Conservation (phyloP, 1,140 invertebrate species). For the Lerema accius region DNA sequence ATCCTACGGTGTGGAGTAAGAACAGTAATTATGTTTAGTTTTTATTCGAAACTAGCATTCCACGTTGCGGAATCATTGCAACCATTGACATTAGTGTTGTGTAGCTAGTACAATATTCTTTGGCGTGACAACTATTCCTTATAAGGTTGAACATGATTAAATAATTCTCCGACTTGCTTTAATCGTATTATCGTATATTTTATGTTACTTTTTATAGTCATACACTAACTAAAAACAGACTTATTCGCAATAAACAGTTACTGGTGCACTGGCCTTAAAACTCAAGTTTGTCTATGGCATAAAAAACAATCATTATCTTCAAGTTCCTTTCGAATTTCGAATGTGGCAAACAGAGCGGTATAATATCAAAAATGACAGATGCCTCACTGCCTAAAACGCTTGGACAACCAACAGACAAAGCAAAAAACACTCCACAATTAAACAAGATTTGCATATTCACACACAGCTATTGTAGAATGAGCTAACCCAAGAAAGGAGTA, state of each 20-base stretch:
- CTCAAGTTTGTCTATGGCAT: neutral
- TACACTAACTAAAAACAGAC: too few species aligned
- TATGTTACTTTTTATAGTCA: too few species aligned
- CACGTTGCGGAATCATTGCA: too few species aligned
- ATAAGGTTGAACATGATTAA: too few species aligned
- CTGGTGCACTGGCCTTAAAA: too few species aligned
- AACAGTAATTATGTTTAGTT: neutral
- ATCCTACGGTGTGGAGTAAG: constrained; percentile 34
- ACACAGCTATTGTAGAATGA: constrained; percentile 59
- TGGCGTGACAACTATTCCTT: too few species aligned
- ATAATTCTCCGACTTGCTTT: too few species aligned
- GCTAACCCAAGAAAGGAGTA: constrained; percentile 49
- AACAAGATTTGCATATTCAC: constrained; percentile 73
- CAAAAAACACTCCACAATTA: constrained; percentile 54
- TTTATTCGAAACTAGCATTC: too few species aligned
- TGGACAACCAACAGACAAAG: constrained; percentile 45
- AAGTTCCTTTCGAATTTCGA: constrained; percentile 46
- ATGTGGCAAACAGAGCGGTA: constrained; percentile 55
- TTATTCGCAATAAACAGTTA: too few species aligned
- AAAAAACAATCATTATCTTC: constrained; percentile 53
- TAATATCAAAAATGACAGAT: constrained; percentile 78
- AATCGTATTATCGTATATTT: too few species aligned
- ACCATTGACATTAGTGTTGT: too few species aligned
- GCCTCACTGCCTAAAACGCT: constrained; percentile 52
- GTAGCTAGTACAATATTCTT: too few species aligned